Evolutionary conservation across 2,888 invertebrate genomes (phyloP), one percentile per base, ranked within the genome.

Genomic region (Euplagia quadripunctaria): DNA sequence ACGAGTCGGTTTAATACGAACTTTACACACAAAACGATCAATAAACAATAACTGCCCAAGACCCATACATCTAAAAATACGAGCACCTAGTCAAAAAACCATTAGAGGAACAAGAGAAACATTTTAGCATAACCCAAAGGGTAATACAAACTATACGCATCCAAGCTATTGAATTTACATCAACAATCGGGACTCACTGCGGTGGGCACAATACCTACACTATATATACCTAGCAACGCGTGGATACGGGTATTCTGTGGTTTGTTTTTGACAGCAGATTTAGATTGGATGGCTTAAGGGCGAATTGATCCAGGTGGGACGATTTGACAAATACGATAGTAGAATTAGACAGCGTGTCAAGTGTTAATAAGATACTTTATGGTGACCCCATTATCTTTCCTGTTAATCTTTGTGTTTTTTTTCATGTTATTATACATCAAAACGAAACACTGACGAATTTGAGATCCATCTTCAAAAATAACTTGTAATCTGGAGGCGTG

Each of bases 121-220:
- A 86, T 84, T 82, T 80, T 79, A 82, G 79, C 78, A 81, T 79
- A 73, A 41, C 77, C 76, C 77, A 71, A 73, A 78, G 74, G 77
- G 77, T 73, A 70, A 75, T 67, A 75, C 68, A 74, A 64, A 76
- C 49, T 69, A 68, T 41, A 72, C 49, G 73, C 46, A 65, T 31
- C 41, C 31, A 4, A 64, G 68, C 75, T 81, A 82, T 82, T 76
- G 75, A 81, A 85, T 88, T 85, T 83, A 84, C 88, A 85, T 82
- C 76, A 70, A 64, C 70, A 81, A 82, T 83, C 77, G 75, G 73
- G 73, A 76, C 69, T 75, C 77, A 76, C 77, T 75, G 61, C 70
- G 64, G 63, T 42, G 42, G 49, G 46, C 20, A 20, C 20, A 4
- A 20, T 12, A 43, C 41, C 31, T 61, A 61, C 4, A 46, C 17